Evolutionary conservation across 1,140 invertebrate genomes (phyloP).

Genomic region (Oreohelix idahoensis): DNA sequence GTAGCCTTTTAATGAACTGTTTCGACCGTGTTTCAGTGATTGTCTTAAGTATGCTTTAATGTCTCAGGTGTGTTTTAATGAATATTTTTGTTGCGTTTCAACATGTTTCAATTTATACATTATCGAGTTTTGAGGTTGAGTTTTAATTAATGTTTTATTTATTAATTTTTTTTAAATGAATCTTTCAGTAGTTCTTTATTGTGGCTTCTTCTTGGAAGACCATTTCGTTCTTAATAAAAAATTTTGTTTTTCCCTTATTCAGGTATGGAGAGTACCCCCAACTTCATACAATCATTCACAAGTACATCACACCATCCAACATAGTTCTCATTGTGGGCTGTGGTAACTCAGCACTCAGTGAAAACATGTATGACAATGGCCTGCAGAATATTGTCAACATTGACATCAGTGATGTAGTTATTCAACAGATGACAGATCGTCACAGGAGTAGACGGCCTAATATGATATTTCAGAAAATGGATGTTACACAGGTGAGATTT

Average conservation of each 20-base stretch:
- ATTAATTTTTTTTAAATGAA: no score
- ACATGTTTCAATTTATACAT: no score
- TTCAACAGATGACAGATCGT: constrained; percentile 88
- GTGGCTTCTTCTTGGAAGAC: no score
- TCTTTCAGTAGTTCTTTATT: no score
- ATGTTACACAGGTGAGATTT: constrained; percentile 81
- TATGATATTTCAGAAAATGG: constrained; percentile 89
- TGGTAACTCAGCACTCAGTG: constrained; percentile 93
- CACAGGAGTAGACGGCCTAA: constrained; percentile 80
- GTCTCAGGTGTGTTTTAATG: no score
- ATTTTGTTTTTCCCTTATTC: constrained; percentile 48
- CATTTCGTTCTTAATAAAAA: neutral
- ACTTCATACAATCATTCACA: constrained; percentile 87
- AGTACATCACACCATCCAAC: constrained; percentile 90
- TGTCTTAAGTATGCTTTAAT: no score
- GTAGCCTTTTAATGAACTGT: no score
- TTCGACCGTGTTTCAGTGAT: no score
- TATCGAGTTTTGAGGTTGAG: no score
- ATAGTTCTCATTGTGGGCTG: constrained; percentile 90
- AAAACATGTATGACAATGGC: constrained; percentile 91
- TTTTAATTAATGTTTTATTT: no score
- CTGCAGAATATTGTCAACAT: constrained; percentile 89
- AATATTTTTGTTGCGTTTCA: no score
- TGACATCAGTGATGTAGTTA: constrained; percentile 91
- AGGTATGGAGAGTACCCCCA: constrained; percentile 98